Conservation (phyloP, 2,888 invertebrate species). For the Lasioglossum leucozonium region DNA sequence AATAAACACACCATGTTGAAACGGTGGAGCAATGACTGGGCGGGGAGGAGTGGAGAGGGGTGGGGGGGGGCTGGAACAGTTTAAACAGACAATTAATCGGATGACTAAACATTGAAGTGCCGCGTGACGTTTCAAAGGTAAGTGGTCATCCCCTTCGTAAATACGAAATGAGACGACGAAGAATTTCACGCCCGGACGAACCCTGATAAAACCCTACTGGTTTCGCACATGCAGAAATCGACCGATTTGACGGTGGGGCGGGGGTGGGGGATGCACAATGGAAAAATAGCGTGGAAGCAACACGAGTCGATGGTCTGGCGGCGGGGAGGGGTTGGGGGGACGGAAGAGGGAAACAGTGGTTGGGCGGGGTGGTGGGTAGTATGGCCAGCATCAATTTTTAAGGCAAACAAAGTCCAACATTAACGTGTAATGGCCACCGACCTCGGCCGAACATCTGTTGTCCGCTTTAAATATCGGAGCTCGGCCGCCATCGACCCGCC, state of each 20-base stretch:
- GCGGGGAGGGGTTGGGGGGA: neutral
- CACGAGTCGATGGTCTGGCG: constrained; percentile 45
- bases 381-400: constrained; percentile 70
- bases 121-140: neutral
- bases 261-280: neutral
- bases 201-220: constrained; percentile 41
- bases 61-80: neutral
- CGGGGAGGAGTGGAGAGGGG: no score
- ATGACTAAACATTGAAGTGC: constrained; percentile 18
- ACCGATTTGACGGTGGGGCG: constrained; percentile 16
- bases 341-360: constrained; percentile 22
- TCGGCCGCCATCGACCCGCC: neutral
- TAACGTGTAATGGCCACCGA: constrained; percentile 66
- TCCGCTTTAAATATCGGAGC: constrained; percentile 35
- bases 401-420: constrained; percentile 72
- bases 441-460: constrained; percentile 51
- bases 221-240: constrained; percentile 20
- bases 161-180: constrained; percentile 25
- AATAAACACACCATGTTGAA: constrained; percentile 8
- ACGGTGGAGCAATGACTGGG: neutral
- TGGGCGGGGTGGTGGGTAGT: constrained; percentile 35
- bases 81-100: constrained; percentile 23
- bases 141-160: constrained; percentile 2
- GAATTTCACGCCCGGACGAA: constrained; percentile 31
- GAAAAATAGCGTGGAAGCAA: constrained; percentile 30